Base-by-base conservation (phyloP, 2,888 invertebrate species). In the Psylliodes chrysocephalus region DNA sequence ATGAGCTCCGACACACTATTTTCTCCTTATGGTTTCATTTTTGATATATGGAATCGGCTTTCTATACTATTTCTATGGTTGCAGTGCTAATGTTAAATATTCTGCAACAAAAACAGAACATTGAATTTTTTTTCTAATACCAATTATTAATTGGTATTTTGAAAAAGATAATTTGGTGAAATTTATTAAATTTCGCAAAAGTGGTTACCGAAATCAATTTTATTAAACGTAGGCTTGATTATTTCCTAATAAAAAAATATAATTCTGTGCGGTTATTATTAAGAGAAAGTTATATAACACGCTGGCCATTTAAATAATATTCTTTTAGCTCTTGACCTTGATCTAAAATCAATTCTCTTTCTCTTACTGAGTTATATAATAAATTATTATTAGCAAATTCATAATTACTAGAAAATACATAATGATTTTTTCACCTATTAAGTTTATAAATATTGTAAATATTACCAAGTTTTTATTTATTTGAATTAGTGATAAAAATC, bases 251-350 rank as follows among this genome's bases (percentile, higher is more conserved):
- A 49, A 49, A 49, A 49, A 25, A 4, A 22, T 22, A 22, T 49
- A 28, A 19, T 22, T 22, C 14, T 46, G 10, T 46, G 30, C 8
- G 28, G 10, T 28, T 28, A 49, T 28, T 49, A 49, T 49, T 46
- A 46, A 30, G n/a, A n/a, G n/a, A n/a, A 28, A 14, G 12, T 49
- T 49, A 49, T 49, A 49, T 49, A 49, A 49, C 49, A 4, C 8
- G 2, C 5, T 15, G 14, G 5, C 14, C 25, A 25, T 49, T 49
- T 42, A 42, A 14, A 7, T 15, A 28, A 49, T 49, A 14, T 28
- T 28, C 28, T 49, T 14, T 18, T 5, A 49, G 28, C 14, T 49
- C 49, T 49, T 47, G 28, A 49, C 49, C 49, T 28, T 49, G 49
- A 28, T 28, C 49, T 28, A 49, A 28, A 49, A 49, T 15, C n/a